Evolutionary conservation across 2,888 invertebrate species (phyloP).

Genomic region (Rotaria socialis): DNA sequence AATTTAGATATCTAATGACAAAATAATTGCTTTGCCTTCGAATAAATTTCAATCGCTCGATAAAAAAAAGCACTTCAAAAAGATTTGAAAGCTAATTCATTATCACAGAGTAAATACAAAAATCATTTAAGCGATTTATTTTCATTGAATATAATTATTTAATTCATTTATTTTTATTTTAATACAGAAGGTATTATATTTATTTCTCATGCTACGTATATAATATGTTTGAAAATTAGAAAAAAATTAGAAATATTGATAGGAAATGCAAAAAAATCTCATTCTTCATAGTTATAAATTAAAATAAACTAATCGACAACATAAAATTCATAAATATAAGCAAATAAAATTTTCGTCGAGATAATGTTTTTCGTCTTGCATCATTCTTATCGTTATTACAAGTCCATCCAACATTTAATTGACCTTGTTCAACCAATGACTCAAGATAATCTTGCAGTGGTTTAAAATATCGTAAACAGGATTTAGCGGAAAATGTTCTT

Average conservation of each 20-base stretch:
- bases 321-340: neutral
- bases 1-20: no score
- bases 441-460: constrained; percentile 39
- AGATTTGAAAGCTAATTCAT: no score
- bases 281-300: neutral
- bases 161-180: no score
- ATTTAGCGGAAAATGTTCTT: constrained; percentile 39
- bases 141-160: no score
- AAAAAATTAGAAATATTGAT: neutral
- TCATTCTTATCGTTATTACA: neutral
- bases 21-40: no score
- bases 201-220: neutral
- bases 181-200: neutral
- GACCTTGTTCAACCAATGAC: neutral
- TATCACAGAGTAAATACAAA: no score
- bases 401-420: constrained; percentile 14
- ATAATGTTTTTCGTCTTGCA: neutral
- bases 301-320: neutral
- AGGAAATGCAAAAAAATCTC: neutral
- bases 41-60: no score
- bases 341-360: neutral
- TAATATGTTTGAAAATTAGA: neutral
- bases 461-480: constrained; percentile 44
- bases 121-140: no score
- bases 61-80: no score